Percentiles rank a stretch among this genome's conserved stretches.
Conservation (phyloP, 2,888 invertebrate species). For the Folsomia manolachei region DNA sequence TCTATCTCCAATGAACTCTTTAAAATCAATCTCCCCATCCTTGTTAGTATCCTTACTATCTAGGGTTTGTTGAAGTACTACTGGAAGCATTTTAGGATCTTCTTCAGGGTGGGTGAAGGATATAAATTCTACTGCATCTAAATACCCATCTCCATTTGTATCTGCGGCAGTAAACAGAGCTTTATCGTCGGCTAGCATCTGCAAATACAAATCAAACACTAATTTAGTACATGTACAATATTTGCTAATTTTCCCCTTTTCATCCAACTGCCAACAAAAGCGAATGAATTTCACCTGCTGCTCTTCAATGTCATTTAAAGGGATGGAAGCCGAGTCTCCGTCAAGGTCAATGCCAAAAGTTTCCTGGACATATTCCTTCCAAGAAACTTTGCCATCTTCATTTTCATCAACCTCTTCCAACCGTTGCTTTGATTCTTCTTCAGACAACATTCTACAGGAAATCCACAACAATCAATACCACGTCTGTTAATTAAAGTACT, state of each 20-base stretch:
- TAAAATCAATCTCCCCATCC: conserved; percentile 80
- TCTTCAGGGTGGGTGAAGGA: conserved; percentile 93
- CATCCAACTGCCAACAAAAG: too few relatives aligned
- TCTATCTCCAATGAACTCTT: conserved; percentile 75
- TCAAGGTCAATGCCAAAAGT: conserved; percentile 72
- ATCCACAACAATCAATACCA: background rate
- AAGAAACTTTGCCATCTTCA: conserved; percentile 75
- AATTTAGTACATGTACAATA: background rate
- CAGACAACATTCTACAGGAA: conserved; percentile 68
- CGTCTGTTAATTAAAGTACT: background rate
- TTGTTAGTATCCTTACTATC: conserved; percentile 76
- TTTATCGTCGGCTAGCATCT: conserved; percentile 70
- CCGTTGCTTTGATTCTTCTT: conserved; percentile 82
- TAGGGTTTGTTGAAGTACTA: conserved; percentile 68
- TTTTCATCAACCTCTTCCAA: conserved; percentile 82
- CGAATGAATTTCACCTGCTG: conserved; percentile 40
- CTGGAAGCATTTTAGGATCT: conserved; percentile 77
- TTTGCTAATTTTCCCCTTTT: background rate
- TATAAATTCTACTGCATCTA: conserved; percentile 76
- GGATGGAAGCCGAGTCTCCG: conserved; percentile 47
- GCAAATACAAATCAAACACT: conserved; percentile 7
- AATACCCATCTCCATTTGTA: conserved; percentile 70
- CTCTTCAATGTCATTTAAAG: conserved; percentile 50
- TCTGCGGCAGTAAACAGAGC: conserved; percentile 84
- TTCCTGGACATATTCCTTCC: conserved; percentile 86